phyloP scores from a whole-genome alignment of 1,140 invertebrate genomes.

The Drosophila kurseongensis region DNA sequence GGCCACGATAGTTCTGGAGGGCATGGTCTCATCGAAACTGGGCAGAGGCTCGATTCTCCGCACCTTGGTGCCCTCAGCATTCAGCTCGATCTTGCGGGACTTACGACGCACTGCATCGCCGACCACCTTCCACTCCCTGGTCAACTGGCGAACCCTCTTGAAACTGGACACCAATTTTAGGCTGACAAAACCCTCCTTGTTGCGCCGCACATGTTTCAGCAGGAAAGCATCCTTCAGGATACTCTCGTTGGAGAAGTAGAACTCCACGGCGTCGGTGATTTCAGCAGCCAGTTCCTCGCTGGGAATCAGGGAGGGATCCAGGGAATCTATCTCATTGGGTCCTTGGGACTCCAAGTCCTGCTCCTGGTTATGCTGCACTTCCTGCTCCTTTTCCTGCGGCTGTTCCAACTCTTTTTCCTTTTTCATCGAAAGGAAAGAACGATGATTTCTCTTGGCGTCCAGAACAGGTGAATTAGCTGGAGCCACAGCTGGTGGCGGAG shows the following conservation, averaged over 20 bases:
- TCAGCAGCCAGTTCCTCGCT: constrained; percentile 90
- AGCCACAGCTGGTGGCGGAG: constrained; percentile 67
- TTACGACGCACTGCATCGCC: constrained; percentile 91
- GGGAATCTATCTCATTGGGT: constrained; percentile 70
- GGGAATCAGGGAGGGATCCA: constrained; percentile 84
- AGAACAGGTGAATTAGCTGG: constrained; percentile 64
- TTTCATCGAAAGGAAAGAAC: constrained; percentile 72
- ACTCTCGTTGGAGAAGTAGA: constrained; percentile 97
- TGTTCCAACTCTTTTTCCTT: constrained; percentile 55
- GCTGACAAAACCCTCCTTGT: constrained; percentile 97
- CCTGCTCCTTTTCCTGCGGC: constrained; percentile 4
- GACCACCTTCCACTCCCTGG: constrained; percentile 96
- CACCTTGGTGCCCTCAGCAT: constrained; percentile 96
- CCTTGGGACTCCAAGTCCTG: constrained; percentile 9
- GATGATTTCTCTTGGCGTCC: constrained; percentile 65
- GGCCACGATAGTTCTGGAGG: constrained; percentile 95
- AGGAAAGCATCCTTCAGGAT: constrained; percentile 98
- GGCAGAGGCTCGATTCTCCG: constrained; percentile 93
- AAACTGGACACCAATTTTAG: constrained; percentile 97
- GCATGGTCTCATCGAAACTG: constrained; percentile 95
- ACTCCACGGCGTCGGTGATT: constrained; percentile 94
- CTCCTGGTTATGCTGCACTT: background rate
- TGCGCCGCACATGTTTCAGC: constrained; percentile 96
- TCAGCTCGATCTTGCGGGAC: constrained; percentile 94
- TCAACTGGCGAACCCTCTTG: constrained; percentile 95